Percentiles rank a stretch among this genome's conserved stretches.
Conservation (phyloP, 2,888 invertebrate species). For the Drosophila affinis region DNA sequence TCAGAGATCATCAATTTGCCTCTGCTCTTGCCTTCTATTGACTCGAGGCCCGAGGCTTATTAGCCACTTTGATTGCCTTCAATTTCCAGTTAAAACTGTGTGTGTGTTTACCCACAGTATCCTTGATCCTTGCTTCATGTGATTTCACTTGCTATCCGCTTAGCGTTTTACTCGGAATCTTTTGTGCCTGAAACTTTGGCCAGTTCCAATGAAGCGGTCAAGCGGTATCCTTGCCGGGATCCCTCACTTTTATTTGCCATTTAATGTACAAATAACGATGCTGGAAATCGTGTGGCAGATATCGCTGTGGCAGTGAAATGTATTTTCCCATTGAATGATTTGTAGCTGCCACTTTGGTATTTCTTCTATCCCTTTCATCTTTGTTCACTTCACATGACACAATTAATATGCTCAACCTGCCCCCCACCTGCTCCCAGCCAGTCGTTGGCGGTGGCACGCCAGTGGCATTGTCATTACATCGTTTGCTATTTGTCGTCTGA, state of each 20-base stretch:
- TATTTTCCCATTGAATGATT: background rate
- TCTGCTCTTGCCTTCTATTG: background rate
- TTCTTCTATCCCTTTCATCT: conserved; percentile 26
- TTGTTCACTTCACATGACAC: conserved; percentile 56
- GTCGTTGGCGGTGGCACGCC: background rate
- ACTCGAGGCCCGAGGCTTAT: conserved; percentile 8
- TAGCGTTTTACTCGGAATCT: background rate
- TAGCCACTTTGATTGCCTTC: conserved; percentile 25
- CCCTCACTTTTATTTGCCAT: too few relatives aligned
- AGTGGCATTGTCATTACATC: conserved; percentile 47
- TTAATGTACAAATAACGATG: too few relatives aligned
- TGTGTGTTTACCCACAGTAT: background rate
- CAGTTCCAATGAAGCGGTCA: too few relatives aligned
- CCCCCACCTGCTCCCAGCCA: background rate
- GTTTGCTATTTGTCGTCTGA: conserved; percentile 58
- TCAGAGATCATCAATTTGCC: conserved; percentile 34
- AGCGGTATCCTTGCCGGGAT: too few relatives aligned
- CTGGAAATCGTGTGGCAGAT: too few relatives aligned
- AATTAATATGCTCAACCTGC: conserved; percentile 53
- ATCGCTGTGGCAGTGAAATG: background rate
- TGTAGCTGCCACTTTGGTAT: conserved; percentile 1
- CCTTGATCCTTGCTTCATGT: too few relatives aligned
- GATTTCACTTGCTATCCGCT: background rate
- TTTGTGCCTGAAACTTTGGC: too few relatives aligned
- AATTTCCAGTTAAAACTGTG: background rate